phyloP scores from a whole-genome alignment of 2,888 invertebrate species.

The Chrysolina haemoptera region DNA sequence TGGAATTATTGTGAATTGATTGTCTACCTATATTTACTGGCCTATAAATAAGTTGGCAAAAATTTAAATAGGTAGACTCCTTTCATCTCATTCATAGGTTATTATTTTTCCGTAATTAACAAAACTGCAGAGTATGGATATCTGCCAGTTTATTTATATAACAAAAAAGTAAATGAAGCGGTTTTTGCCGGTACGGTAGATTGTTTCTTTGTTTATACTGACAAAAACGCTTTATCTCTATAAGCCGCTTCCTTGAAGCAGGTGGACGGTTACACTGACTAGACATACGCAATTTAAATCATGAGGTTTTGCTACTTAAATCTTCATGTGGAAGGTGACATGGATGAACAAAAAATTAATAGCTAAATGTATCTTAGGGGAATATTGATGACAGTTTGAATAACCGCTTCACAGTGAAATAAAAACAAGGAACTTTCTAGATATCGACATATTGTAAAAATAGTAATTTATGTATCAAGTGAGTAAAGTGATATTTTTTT shows the following conservation, averaged over 20 bases:
- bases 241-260: slow-evolving; percentile 29
- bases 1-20: too few relatives aligned
- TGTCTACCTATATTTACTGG: too few relatives aligned
- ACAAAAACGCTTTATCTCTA: slow-evolving; percentile 27
- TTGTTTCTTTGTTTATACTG: slow-evolving; percentile 17
- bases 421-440: not conserved
- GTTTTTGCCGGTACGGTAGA: slow-evolving; percentile 10
- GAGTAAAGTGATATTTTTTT: too few relatives aligned
- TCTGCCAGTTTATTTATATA: not conserved
- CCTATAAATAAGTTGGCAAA: not conserved
- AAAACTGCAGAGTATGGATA: slow-evolving; percentile 9
- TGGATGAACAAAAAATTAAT: slow-evolving; percentile 8
- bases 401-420: not conserved
- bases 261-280: slow-evolving; percentile 23
- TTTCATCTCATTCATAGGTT: not conserved
- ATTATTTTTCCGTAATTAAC: not conserved
- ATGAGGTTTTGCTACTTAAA: slow-evolving; percentile 39
- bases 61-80: not conserved
- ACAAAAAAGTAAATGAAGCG: slow-evolving; percentile 3
- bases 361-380: not conserved
- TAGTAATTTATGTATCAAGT: too few relatives aligned
- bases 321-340: slow-evolving; percentile 37
- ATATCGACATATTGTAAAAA: not conserved
- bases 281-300: slow-evolving; percentile 35
- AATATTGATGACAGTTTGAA: slow-evolving; percentile 5